Evolutionary conservation across 2,888 invertebrate species (phyloP), one percentile per base, ranked within the genome.

Genomic region (Corbicula japonica): DNA sequence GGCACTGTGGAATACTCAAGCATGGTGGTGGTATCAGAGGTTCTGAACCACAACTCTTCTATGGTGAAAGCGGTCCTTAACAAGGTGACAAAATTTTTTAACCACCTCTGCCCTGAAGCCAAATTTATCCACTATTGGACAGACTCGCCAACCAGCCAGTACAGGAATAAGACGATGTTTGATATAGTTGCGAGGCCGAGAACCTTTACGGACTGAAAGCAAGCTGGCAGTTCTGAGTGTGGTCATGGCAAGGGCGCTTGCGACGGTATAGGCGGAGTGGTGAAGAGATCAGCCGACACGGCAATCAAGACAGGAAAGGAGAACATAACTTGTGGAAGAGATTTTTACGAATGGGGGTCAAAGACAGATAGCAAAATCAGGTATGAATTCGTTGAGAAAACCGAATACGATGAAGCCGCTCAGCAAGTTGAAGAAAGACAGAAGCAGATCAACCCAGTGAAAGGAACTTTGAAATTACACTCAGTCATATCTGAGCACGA

Each of bases 81-180:
- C 6, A 65, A 73, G 46, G 28, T 8, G 8, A 54, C 28, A 35
- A 5, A n/a, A 21, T 21, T n/a, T n/a, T 41, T 54, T n/a, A 68
- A 68, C 18, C 15, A n/a, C 35, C 12, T 30, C 15, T 38, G 38
- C 41, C 68, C 54, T 18, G n/a, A 35, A 41, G 54, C 23, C 15
- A 68, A 38, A 23, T 68, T 38, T 54, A 68, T 68, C 5, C 68
- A 68, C n/a, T 68, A 68, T 35, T 68, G 44, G 56, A 68, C 68
- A 12, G 68, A 68, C 26, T 68, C 68, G 10, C 68, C 54, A 18
- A 38, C 41, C 6, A 41, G 41, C 26, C 68, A 68, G 41, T 68
- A 68, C 38, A 12, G 68, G 15, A 68, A 68, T 35, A 44, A 62
- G 21, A 44, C 26, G 5, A 41, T 62, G 41, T 44, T 62, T 62